phyloP scores from a whole-genome alignment of 2,113 vertebrate species.

The Strix aluco region DNA sequence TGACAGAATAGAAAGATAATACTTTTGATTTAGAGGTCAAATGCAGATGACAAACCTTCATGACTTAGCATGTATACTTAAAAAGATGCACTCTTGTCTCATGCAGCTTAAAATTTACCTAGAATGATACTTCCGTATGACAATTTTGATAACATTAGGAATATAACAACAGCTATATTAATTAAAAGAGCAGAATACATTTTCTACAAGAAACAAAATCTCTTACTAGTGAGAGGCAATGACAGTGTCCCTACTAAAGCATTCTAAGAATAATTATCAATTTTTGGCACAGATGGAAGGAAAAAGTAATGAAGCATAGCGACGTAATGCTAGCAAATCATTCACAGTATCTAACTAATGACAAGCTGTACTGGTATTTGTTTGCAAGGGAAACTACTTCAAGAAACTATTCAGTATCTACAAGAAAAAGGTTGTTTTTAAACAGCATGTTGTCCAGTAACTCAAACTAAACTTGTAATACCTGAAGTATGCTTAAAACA shows the following conservation, averaged over 20 bases:
- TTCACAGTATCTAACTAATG: conserved; percentile 2
- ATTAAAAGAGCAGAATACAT: background rate
- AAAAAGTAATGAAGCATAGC: conserved; percentile 32
- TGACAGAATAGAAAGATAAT: background rate
- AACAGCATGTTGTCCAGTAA: background rate
- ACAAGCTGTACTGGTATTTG: background rate
- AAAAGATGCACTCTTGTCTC: background rate
- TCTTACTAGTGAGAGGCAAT: background rate
- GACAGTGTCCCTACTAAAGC: background rate
- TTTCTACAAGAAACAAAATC: background rate
- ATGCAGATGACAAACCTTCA: background rate
- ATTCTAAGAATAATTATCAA: conserved; percentile 30
- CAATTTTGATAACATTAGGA: background rate
- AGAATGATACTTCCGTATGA: background rate
- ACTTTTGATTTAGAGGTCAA: background rate
- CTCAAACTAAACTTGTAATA: background rate
- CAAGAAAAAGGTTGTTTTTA: background rate
- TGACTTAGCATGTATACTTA: background rate
- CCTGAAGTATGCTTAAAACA: background rate
- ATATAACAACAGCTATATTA: background rate
- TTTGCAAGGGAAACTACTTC: background rate
- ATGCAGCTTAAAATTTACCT: background rate
- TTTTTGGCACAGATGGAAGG: conserved; percentile 20
- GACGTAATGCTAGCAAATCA: background rate
- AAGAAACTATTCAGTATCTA: background rate